phyloP scores from a whole-genome alignment of 2,888 invertebrate species.

The Agapostemon virescens region DNA sequence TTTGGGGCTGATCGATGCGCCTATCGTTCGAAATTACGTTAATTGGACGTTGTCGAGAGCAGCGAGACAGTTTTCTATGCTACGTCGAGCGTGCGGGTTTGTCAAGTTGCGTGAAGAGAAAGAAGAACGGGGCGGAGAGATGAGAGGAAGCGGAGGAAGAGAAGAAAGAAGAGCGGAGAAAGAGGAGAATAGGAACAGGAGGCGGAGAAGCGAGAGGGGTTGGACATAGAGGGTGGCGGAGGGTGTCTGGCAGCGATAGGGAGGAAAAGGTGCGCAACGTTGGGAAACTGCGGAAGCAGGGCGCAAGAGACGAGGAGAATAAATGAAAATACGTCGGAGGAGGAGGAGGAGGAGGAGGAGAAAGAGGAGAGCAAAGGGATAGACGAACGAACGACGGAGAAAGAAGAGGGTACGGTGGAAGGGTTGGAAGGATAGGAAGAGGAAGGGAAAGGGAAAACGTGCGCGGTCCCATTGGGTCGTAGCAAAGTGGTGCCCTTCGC shows the following conservation, averaged over 20 bases:
- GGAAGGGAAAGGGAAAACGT: slow-evolving; percentile 32
- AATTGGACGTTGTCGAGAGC: slow-evolving; percentile 73
- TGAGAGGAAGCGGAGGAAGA: background rate
- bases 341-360: slow-evolving; percentile 29
- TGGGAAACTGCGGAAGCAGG: slow-evolving; percentile 24
- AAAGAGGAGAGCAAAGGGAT: slow-evolving; percentile 14
- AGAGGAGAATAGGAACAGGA: background rate
- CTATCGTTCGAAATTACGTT: slow-evolving; percentile 72
- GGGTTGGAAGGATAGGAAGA: slow-evolving; percentile 23
- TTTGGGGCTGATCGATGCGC: slow-evolving; percentile 67
- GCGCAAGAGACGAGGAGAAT: background rate
- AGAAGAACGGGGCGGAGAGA: slow-evolving; percentile 1
- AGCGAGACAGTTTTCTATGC: slow-evolving; percentile 71
- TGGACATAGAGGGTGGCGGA: background rate
- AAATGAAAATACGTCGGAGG: slow-evolving; percentile 15
- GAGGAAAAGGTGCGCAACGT: background rate
- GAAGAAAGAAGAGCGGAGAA: background rate
- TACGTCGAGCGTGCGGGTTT: slow-evolving; percentile 52
- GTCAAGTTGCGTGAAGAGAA: slow-evolving; percentile 51
- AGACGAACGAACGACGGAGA: background rate
- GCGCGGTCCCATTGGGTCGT: slow-evolving; percentile 62
- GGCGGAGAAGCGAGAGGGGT: background rate
- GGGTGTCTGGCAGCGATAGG: slow-evolving; percentile 6
- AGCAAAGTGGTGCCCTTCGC: slow-evolving; percentile 63
- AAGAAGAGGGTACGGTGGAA: slow-evolving; percentile 20